A percentile compares a stretch with the other conserved stretches of the same genome.
phyloP scores from a whole-genome alignment of 2,113 vertebrate genomes.

The Marmota flaviventris region DNA sequence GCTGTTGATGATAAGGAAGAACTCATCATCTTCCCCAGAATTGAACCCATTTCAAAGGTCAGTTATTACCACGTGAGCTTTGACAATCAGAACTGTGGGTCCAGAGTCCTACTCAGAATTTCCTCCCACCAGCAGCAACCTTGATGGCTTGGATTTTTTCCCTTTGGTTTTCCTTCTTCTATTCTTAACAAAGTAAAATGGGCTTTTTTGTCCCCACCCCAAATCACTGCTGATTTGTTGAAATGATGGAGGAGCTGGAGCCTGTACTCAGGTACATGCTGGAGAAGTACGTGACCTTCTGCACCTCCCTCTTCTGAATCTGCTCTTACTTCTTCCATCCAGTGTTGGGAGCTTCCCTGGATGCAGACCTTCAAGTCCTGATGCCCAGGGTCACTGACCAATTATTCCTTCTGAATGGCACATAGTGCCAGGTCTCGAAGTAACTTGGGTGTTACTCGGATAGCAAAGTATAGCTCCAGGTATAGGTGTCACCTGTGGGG shows the following conservation, averaged over 20 bases:
- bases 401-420: too few relatives aligned
- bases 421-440: too few relatives aligned
- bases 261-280: too few relatives aligned
- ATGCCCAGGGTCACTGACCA: too few relatives aligned
- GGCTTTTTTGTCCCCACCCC: background rate
- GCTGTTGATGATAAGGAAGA: constrained; percentile 80
- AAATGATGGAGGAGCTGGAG: background rate
- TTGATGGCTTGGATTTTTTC: too few relatives aligned
- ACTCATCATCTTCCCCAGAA: constrained; percentile 83
- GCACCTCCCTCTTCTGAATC: background rate
- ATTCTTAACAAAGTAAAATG: background rate
- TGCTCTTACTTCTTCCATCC: accelerated
- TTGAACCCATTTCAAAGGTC: constrained; percentile 87
- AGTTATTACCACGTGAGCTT: constrained; percentile 30
- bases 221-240: background rate
- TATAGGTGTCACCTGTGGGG: too few relatives aligned
- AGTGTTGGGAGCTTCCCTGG: too few relatives aligned
- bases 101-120: background rate
- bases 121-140: too few relatives aligned
- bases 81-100: background rate
- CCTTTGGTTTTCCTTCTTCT: background rate
- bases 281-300: background rate
- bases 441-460: too few relatives aligned
- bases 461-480: too few relatives aligned
- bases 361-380: too few relatives aligned